Evolutionary conservation across 64 coral and sea anemone genomes (phyloP).

Genomic region (Anthopleura sola): DNA sequence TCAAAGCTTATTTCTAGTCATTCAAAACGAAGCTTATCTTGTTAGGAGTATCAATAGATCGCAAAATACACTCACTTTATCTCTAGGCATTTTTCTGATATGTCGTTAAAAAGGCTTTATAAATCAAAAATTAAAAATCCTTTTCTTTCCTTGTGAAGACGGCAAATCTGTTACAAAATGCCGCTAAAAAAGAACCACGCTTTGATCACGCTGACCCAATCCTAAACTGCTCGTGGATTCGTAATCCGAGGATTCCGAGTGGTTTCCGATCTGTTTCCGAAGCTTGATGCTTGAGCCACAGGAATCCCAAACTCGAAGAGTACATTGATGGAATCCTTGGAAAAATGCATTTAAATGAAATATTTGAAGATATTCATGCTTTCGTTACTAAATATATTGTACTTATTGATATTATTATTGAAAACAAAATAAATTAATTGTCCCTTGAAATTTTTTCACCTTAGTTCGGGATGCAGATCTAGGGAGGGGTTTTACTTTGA

Average conservation of each 20-base stretch:
- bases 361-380: too few species aligned
- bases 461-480: too few species aligned
- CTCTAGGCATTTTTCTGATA: conserved; percentile 1
- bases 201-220: neutral
- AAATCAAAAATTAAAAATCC: conserved; percentile 11
- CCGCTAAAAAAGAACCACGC: conserved; percentile 25
- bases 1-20: neutral
- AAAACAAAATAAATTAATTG: too few species aligned
- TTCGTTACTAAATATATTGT: too few species aligned
- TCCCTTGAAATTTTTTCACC: too few species aligned
- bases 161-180: conserved; percentile 17
- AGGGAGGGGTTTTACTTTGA: too few species aligned
- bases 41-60: neutral
- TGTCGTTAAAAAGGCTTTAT: neutral
- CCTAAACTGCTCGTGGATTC: neutral
- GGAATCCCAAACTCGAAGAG: neutral
- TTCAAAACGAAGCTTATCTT: neutral
- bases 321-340: neutral
- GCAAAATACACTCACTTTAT: conserved; percentile 10
- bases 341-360: neutral
- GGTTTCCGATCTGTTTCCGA: neutral
- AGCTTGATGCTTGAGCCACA: neutral
- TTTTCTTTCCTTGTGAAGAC: neutral
- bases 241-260: neutral
- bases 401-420: too few species aligned